Base-by-base conservation (phyloP, 2,113 vertebrate species). In the Calonectris borealis region DNA sequence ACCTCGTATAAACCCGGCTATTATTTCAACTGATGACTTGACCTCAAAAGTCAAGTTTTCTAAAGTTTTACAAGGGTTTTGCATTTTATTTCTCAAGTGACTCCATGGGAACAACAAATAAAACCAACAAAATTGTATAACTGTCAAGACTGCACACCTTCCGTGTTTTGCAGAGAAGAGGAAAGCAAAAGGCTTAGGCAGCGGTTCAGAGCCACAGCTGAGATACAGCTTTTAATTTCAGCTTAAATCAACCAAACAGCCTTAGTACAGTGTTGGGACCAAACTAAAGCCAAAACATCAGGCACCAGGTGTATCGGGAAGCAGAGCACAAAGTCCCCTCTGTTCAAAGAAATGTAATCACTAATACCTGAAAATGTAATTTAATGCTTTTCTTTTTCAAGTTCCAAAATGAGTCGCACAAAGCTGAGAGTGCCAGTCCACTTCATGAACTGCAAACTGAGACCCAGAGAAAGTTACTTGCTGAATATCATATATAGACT, bases 261-360 rank as follows among this genome's bases (percentile, higher is more conserved):
- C 51, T 80, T 54, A 66, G 62, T 38, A 54, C 12, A 44, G 70
- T 11, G 16, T 17, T 71, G 26, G 40, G 57, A 38, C 24, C 48
- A 91, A 91, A 84, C 26, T 68, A 91, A 96, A 95, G n/a, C 32
- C 44, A 69, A 86, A 88, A 70, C 18, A 84, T 44, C 42, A 93
- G 61, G 61, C 24, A 95, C 25, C 70, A 90, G 26, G 38, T 90
- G 51, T 68, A 81, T 25, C 0, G 0, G 25, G 51, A 95, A 90
- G 38, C 52, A 80, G 64, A 88, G 19, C 32, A 93, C n/a, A 68
- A 92, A 86, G 60, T 66, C 29, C 18, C 9, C 16, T 62, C 69
- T 78, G n/a, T 78, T 88, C 42, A 83, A 70, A 83, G 42, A 90
- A 61, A 62, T 5, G 13, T 32, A 78, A 87, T 64, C 66, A 46